These are phyloP conservation scores for Burhinus oedicnemus DNA, from an alignment of 2,113 vertebrate genomes.

Conservation along the genomic window DNA sequence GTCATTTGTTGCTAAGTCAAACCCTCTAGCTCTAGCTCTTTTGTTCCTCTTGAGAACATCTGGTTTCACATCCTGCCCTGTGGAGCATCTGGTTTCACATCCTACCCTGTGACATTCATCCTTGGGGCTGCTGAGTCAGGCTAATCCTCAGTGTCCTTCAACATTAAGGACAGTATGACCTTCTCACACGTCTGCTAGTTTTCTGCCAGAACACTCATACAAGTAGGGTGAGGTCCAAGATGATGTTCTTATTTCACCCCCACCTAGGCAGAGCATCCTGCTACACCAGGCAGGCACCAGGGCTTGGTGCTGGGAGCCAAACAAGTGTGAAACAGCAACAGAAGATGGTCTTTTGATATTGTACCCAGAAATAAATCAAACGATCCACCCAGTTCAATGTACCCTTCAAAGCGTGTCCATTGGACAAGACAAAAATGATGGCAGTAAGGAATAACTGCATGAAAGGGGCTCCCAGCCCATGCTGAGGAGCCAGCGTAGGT, in stretches of 20 bases:
- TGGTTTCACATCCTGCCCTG: background rate
- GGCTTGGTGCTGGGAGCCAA: background rate
- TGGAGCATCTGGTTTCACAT: background rate
- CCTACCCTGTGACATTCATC: background rate
- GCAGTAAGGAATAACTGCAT: background rate
- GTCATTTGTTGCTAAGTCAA: background rate
- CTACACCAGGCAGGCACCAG: background rate
- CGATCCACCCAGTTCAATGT: fast-evolving
- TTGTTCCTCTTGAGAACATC: background rate
- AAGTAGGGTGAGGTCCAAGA: background rate
- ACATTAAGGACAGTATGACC: background rate
- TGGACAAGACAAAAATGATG: background rate
- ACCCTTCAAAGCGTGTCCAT: fast-evolving
- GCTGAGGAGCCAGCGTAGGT: fast-evolving
- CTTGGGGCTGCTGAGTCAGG: background rate
- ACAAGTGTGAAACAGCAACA: background rate
- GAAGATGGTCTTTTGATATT: background rate
- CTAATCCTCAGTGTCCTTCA: background rate
- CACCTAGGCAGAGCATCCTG: background rate
- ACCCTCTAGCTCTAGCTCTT: background rate
- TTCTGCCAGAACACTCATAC: background rate
- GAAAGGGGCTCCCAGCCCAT: background rate
- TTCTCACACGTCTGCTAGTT: background rate
- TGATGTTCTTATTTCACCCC: background rate
- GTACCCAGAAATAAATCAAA: background rate